Evolutionary conservation across 2,888 invertebrate genomes (phyloP), one percentile per base, ranked within the genome.

Genomic region (Gymnoscelis rufifasciata): DNA sequence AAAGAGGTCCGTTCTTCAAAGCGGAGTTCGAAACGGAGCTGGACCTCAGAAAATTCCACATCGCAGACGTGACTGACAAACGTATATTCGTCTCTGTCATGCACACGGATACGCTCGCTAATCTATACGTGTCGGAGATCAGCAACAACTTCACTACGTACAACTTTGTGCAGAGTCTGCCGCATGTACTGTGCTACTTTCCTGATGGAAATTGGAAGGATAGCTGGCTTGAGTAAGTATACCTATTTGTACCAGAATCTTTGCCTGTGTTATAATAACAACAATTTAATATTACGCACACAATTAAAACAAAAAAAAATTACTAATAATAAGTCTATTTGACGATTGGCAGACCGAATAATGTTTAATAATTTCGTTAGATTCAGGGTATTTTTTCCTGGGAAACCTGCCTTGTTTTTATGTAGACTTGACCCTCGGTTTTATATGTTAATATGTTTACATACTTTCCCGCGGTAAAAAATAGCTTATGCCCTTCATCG

Each of bases 51-150:
- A 93, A 93, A 70, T 96, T 93, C 74, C 94, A 94, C 72, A 91
- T 97, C 38, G 94, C 94, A 0, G 97, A 97, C 71, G 94, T 96
- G 8, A 92, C 94, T 0, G 93, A 93, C 60, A 92, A 92, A 62
- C 90, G 94, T 78, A 91, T 95, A 54, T 92, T 97, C 70, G 91
- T 96, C 54, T 94, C 95, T 62, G 94, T 94, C 41, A 93, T 93
- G 73, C 95, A 96, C 77, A 91, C 92, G 0, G 91, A 93, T 51
- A 90, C 90, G 8, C 71, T 91, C 13, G 92, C 94, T 2, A 92
- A 96, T 75, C 88, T 97, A 44, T 97, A 96, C 67, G 93, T 96
- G 39, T 95, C 96, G 0, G 94, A 93, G 70, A 83, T 89, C 52
- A 89, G 90, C 70, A 88, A 90, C 57, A 90, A 92, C 45, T 91